A percentile compares a stretch with the other conserved stretches of the same genome.
Conservation (phyloP, 2,888 invertebrate species). For the Plagodis dolabraria region DNA sequence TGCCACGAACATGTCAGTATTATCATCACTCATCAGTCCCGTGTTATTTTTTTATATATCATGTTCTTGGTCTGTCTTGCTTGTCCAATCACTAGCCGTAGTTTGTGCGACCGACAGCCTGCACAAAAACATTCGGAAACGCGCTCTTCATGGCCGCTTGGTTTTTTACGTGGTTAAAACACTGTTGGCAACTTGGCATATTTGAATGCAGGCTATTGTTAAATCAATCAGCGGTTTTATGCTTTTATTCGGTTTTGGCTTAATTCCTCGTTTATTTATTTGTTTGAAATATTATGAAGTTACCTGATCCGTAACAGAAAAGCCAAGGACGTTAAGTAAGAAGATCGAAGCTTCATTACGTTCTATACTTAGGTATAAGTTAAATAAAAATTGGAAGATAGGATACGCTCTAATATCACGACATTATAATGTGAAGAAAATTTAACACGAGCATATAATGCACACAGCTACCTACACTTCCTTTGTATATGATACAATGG, state of each 20-base stretch:
- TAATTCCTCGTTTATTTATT: no score
- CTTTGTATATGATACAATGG: no score
- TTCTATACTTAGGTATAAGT: no score
- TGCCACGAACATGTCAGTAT: no score
- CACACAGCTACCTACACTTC: no score
- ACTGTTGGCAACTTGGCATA: conserved; percentile 13
- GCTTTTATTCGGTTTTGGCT: neutral
- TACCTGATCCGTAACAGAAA: neutral
- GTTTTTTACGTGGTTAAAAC: conserved; percentile 48
- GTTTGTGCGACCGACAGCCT: conserved; percentile 35
- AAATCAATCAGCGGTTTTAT: conserved; percentile 3
- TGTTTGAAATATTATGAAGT: neutral
- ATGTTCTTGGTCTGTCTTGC: conserved; percentile 4
- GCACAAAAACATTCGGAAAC: conserved; percentile 57
- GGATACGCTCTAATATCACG: no score
- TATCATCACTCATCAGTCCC: neutral
- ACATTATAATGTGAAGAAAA: no score
- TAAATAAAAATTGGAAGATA: no score
- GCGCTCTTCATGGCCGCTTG: conserved; percentile 53
- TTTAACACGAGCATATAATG: no score
- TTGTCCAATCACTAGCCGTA: conserved; percentile 27
- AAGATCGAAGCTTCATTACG: no score
- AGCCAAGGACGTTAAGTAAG: no score
- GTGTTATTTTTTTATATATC: neutral
- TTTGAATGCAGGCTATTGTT: conserved; percentile 19